Base-by-base conservation (phyloP, 2,797 vertebrate species). In the Botia kubotai region DNA sequence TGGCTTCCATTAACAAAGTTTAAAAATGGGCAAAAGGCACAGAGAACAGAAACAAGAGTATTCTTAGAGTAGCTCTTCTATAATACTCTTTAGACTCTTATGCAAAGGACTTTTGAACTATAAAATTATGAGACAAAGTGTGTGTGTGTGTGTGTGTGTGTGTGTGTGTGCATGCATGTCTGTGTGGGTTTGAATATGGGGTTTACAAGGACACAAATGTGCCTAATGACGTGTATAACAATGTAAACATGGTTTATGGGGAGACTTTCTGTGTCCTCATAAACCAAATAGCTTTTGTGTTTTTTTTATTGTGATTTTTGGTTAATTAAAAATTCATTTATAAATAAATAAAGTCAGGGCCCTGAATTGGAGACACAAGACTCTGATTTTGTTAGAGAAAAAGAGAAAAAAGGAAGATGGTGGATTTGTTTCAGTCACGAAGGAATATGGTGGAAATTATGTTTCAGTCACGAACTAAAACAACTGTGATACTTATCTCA, bases 291-390 rank as follows among this genome's bases (percentile, higher is more conserved):
- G 23, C 23, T 26, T 26, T 26, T 26, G 23, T 26, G 23, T 26
- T 26, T 26, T 26, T 26, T 26, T 26, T 26, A 26, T 26, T 26
- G 23, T 26, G 23, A 26, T 26, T 26, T 26, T 26, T 26, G 23
- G 23, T 26, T 26, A 26, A 26, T 26, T 26, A 26, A 26, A 26
- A 26, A 26, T 26, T 26, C 23, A 26, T 26, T 26, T 26, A 26
- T 26, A 26, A 26, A 26, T 26, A 86, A 76, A 84, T 69, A 78
- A 33, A 72, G 77, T 72, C 43, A 78, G 17, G 86, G 71, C 36
- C 39, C 53, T 67, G 29, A 29, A 68, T n/a, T 39, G n/a, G 21
- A 33, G 21, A 63, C 68, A 83, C 70, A 7, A 39, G 6, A 6
- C 33, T 36, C 6, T 36, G 33, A 62, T 85, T 7, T 65, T 82